phyloP scores from a whole-genome alignment of 37 sponge, comb jelly and placozoan genomes.

The Halichondria panicea region DNA sequence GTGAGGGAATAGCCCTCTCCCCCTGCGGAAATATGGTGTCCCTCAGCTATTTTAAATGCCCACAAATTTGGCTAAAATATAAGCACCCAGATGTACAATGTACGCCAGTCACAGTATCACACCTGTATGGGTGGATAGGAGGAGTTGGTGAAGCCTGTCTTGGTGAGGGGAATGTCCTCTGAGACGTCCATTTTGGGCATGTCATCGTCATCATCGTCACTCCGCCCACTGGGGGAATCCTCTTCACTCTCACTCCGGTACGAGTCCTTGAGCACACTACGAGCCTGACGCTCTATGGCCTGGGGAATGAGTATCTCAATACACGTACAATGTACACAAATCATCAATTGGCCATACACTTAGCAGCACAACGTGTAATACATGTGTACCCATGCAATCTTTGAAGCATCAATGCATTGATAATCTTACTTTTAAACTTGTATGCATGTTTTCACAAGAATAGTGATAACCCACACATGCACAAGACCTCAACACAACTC shows the following conservation, averaged over 20 bases:
- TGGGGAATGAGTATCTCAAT: background rate
- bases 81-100: background rate
- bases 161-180: slow-evolving; percentile 63
- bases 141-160: slow-evolving; percentile 24
- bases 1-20: background rate
- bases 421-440: too few relatives aligned
- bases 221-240: background rate
- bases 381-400: too few relatives aligned
- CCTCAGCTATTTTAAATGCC: too few relatives aligned
- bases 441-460: too few relatives aligned
- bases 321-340: background rate
- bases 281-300: slow-evolving; percentile 35
- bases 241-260: slow-evolving; percentile 6
- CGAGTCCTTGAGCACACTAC: background rate
- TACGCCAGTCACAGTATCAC: background rate
- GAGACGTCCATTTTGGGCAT: slow-evolving; percentile 26
- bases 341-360: background rate
- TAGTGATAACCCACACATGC: too few relatives aligned
- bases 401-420: too few relatives aligned
- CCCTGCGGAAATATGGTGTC: background rate
- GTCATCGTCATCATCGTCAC: slow-evolving; percentile 42
- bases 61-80: background rate
- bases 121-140: slow-evolving; percentile 47
- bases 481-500: background rate
- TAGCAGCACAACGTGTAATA: background rate